Evolutionary conservation across 2,113 vertebrate species (phyloP).

Genomic region (Colistium nudipinnis): DNA sequence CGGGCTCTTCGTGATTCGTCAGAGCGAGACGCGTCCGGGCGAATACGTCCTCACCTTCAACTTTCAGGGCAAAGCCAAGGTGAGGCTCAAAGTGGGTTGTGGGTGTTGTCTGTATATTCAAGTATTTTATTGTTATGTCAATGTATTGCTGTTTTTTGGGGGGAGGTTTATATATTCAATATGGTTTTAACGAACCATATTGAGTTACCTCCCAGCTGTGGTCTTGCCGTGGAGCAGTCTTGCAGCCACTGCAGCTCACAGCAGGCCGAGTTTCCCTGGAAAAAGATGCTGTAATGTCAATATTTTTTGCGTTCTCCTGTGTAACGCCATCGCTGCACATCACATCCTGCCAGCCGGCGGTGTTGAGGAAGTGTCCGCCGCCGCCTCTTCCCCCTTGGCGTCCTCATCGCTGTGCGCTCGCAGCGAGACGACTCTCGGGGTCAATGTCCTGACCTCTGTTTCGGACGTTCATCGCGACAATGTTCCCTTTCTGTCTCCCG

Average conservation of each 20-base stretch:
- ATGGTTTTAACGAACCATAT: not conserved
- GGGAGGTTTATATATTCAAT: not conserved
- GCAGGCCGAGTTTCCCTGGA: slow-evolving; percentile 20
- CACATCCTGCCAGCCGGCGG: slow-evolving; percentile 61
- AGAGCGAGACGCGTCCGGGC: slow-evolving; percentile 94
- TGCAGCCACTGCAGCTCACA: slow-evolving; percentile 12
- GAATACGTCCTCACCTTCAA: slow-evolving; percentile 99
- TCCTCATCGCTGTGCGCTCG: slow-evolving; percentile 32
- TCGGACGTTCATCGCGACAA: too few species aligned
- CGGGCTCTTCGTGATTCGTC: slow-evolving; percentile 95
- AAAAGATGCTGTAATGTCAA: slow-evolving; percentile 50
- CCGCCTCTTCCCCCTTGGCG: slow-evolving; percentile 64
- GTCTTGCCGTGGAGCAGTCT: not conserved
- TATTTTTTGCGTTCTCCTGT: slow-evolving; percentile 36
- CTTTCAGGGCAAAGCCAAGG: slow-evolving; percentile 99
- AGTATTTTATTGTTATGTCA: not conserved
- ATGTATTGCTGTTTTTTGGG: not conserved
- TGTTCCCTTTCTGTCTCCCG: not conserved
- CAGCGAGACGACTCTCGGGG: slow-evolving; percentile 41
- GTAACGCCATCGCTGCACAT: slow-evolving; percentile 62
- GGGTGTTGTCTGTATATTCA: not conserved
- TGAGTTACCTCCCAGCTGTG: not conserved
- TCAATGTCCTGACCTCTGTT: slow-evolving; percentile 54
- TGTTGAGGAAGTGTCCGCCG: slow-evolving; percentile 65
- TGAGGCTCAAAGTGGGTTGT: slow-evolving; percentile 52